These are phyloP conservation scores for Spodoptera exigua DNA, from an alignment of 2,888 invertebrate genomes.

Conservation along the genomic window DNA sequence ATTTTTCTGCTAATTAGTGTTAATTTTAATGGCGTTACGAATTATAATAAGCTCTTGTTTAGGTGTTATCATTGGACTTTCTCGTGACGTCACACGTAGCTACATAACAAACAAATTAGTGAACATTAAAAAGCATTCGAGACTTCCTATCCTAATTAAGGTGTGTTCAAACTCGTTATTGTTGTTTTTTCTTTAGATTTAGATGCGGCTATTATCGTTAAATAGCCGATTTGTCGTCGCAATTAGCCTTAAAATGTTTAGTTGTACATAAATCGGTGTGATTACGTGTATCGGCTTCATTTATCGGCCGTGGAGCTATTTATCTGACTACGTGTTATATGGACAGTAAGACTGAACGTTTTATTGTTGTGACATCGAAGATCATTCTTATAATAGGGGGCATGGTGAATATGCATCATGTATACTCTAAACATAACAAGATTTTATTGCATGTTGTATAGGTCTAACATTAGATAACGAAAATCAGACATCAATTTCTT, in stretches of 20 bases:
- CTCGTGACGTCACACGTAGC: slow-evolving; percentile 49
- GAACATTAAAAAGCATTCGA: slow-evolving; percentile 78
- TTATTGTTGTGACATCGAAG: slow-evolving; percentile 19
- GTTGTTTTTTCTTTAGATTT: slow-evolving; percentile 72
- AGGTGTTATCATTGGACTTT: slow-evolving; percentile 56
- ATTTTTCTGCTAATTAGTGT: slow-evolving; percentile 61
- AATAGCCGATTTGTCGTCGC: slow-evolving; percentile 76
- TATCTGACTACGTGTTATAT: slow-evolving; percentile 39
- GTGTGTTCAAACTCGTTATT: slow-evolving; percentile 70
- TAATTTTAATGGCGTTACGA: slow-evolving; percentile 59
- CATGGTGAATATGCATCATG: slow-evolving; percentile 3
- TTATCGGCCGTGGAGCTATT: slow-evolving; percentile 50
- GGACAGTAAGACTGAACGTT: slow-evolving; percentile 28
- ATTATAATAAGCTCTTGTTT: slow-evolving; percentile 57
- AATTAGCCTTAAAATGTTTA: slow-evolving; percentile 81
- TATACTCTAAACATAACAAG: neutral
- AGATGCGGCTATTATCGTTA: slow-evolving; percentile 80
- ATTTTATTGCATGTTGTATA: too few species aligned
- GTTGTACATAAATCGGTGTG: slow-evolving; percentile 73
- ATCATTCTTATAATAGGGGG: neutral
- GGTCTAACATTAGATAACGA: too few species aligned
- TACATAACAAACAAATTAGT: slow-evolving; percentile 80
- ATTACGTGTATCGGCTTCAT: slow-evolving; percentile 67
- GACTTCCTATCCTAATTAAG: slow-evolving; percentile 85
- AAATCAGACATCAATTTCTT: too few species aligned